Base-by-base conservation (phyloP, 2,888 invertebrate genomes). In the Aromia moschata region DNA sequence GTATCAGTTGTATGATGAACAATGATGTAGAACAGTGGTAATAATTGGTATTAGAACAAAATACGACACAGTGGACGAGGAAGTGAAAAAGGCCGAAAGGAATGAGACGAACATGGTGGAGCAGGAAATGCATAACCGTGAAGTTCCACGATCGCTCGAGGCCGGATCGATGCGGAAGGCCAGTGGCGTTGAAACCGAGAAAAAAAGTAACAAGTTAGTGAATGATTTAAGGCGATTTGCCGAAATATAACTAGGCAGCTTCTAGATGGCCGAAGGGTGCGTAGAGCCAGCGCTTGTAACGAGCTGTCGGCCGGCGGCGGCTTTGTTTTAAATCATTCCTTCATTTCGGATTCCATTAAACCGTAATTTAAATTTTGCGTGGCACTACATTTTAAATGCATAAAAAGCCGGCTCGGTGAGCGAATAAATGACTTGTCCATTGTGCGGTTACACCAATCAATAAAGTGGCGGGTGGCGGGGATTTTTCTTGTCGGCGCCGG, bases 291-390 rank as follows among this genome's bases (percentile, higher is more conserved):
- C 60, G 47, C 43, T 15, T 64, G 59, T 69, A 69, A 69, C 66
- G 63, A 69, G 64, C 67, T 69, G 67, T 67, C 67, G 63, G 61
- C 56, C 63, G 46, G 54, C 60, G 62, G 59, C 46, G 56, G 64
- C 67, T 59, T 67, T 67, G 64, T 64, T 69, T 69, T 69, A 69
- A 69, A 69, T 67, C 69, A 69, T 65, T 69, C 65, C 62, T 66
- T 66, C 69, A 67, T 69, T 67, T 66, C 61, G 56, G 64, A 65
- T 69, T 67, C 65, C 67, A 67, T 69, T 69, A 67, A 65, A 66
- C 62, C 65, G 64, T 63, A 67, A 67, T 67, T 66, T 67, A 63
- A 64, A 69, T 69, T 64, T 33, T 60, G 57, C 61, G 46, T 31
- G 36, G 46, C 31, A 46, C 25, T 46, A 17, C 30, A 46, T 46